phyloP scores from a whole-genome alignment of 1,140 invertebrate species.

The Nasonia vitripennis region DNA sequence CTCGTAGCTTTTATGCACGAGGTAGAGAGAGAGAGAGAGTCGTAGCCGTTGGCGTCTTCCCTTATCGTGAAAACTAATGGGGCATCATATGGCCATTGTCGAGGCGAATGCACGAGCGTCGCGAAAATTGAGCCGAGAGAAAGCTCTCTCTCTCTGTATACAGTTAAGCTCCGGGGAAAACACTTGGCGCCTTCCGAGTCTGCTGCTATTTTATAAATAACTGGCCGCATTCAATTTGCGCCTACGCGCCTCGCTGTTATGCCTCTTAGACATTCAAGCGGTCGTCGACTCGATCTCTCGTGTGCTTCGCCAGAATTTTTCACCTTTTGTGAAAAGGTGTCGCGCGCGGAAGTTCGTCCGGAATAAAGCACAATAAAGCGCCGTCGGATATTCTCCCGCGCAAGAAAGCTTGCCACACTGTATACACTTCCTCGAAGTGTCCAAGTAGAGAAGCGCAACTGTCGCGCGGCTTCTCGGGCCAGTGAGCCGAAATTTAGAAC shows the following conservation, averaged over 20 bases:
- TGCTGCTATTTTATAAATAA: background rate
- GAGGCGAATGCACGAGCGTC: background rate
- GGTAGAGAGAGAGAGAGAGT: no score
- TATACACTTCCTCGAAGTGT: background rate
- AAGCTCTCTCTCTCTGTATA: background rate
- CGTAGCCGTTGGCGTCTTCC: background rate
- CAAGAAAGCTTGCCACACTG: background rate
- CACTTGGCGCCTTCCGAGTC: background rate
- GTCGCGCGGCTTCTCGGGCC: slow-evolving; percentile 8
- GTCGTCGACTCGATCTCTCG: no score
- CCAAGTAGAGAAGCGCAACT: background rate
- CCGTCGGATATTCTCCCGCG: background rate
- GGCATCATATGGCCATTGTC: background rate
- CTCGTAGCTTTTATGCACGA: background rate
- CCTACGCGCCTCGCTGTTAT: no score
- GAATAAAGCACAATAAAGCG: background rate
- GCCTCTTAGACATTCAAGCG: background rate
- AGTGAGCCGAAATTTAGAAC: slow-evolving; percentile 11
- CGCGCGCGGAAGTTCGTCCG: no score
- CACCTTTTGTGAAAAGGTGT: background rate
- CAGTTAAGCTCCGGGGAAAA: background rate
- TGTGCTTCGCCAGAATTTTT: no score
- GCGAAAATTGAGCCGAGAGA: background rate
- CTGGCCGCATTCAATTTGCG: background rate
- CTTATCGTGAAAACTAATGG: slow-evolving; percentile 4